Conservation (phyloP, 2,113 vertebrate genomes). For the Parotia lawesii region DNA sequence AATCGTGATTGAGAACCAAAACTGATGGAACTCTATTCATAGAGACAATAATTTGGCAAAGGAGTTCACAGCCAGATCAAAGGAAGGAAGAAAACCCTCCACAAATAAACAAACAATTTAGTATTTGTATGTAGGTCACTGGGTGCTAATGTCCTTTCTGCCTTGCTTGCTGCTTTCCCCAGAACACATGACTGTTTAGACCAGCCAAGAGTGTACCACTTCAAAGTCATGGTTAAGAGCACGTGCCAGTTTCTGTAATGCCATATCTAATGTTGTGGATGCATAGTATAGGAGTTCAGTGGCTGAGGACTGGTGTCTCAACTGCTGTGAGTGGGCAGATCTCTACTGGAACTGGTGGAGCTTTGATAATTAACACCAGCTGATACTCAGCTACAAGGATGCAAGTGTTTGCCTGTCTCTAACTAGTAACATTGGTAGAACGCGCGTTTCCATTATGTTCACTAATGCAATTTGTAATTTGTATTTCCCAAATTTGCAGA, state of each 20-base stretch:
- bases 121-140: neutral
- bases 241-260: accelerated
- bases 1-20: neutral
- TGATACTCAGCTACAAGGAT: neutral
- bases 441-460: neutral
- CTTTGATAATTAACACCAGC: neutral
- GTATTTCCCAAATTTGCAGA: neutral
- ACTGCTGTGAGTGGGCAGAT: neutral
- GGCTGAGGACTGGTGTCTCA: neutral
- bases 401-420: neutral
- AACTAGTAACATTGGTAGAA: neutral
- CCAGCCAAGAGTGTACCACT: neutral
- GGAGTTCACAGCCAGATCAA: neutral
- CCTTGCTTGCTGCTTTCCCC: neutral
- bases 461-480: neutral
- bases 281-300: neutral
- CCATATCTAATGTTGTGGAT: neutral
- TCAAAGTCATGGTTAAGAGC: neutral
- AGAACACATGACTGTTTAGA: neutral
- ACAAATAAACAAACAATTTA: neutral
- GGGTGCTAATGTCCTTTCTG: neutral
- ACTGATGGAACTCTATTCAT: neutral
- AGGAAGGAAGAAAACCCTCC: neutral
- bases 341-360: neutral
- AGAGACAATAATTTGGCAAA: neutral